phyloP scores from a whole-genome alignment of 2,797 vertebrate species.

The Rachycentron canadum region DNA sequence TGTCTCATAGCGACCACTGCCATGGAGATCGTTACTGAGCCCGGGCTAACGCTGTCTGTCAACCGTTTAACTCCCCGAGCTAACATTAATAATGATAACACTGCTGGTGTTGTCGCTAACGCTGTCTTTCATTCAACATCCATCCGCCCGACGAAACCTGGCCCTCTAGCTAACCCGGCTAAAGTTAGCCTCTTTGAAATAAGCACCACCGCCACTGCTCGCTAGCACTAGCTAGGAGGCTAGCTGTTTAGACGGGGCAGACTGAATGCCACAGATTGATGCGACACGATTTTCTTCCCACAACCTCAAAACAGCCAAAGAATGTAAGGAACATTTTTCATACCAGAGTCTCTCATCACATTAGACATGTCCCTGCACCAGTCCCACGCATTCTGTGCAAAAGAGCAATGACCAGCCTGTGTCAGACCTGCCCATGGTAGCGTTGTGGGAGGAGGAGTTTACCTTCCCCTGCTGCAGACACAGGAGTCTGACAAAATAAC shows the following conservation, averaged over 20 bases:
- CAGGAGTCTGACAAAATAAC: neutral
- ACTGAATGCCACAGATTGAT: neutral
- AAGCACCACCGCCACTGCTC: neutral
- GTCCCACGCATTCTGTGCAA: slow-evolving; percentile 68
- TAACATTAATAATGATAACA: too few species aligned
- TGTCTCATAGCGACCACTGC: slow-evolving; percentile 6
- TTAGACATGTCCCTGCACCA: slow-evolving; percentile 72
- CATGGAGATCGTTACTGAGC: neutral
- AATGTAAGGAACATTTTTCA: slow-evolving; percentile 32
- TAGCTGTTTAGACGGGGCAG: slow-evolving; percentile 19
- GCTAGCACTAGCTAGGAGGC: slow-evolving; percentile 48
- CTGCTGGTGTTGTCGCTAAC: too few species aligned
- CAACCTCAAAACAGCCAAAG: neutral
- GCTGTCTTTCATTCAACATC: too few species aligned
- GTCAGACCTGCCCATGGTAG: slow-evolving; percentile 69
- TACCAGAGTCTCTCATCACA: slow-evolving; percentile 79
- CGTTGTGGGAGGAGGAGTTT: slow-evolving; percentile 61
- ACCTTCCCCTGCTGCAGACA: slow-evolving; percentile 11
- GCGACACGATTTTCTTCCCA: neutral
- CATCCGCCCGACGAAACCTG: neutral
- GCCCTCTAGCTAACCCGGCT: slow-evolving; percentile 40
- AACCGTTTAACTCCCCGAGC: accelerated
- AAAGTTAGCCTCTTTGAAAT: slow-evolving; percentile 47
- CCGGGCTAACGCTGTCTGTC: neutral
- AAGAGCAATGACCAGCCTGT: slow-evolving; percentile 57